Conservation (phyloP, 2,888 invertebrate species). For the Catonia carolina region DNA sequence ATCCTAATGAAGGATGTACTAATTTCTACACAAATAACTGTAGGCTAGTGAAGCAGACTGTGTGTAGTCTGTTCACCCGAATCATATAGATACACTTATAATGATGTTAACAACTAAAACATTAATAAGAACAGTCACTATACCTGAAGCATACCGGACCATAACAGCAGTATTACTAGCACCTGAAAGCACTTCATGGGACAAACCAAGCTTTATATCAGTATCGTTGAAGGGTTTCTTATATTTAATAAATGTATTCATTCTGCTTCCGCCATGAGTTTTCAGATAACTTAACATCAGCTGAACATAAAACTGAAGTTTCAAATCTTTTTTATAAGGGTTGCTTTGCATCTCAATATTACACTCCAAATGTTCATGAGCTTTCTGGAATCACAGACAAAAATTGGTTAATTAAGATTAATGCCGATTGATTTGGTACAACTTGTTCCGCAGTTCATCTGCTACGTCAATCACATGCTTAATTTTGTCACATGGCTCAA, state of each 20-base stretch:
- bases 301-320: slow-evolving; percentile 55
- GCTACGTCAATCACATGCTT: too few species aligned
- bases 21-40: too few species aligned
- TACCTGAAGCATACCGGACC: slow-evolving; percentile 33
- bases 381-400: slow-evolving; percentile 58
- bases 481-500: too few species aligned
- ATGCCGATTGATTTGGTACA: too few species aligned
- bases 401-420: too few species aligned
- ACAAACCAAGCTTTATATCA: slow-evolving; percentile 55
- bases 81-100: too few species aligned
- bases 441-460: too few species aligned
- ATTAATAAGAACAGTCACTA: too few species aligned
- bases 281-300: slow-evolving; percentile 55
- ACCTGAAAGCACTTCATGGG: slow-evolving; percentile 36
- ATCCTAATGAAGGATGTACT: too few species aligned
- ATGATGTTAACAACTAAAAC: too few species aligned
- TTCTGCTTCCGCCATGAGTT: slow-evolving; percentile 53
- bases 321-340: slow-evolving; percentile 49
- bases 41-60: too few species aligned
- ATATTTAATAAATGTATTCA: slow-evolving; percentile 57
- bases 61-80: too few species aligned
- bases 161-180: slow-evolving; percentile 22
- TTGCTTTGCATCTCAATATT: slow-evolving; percentile 63
- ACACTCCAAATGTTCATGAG: slow-evolving; percentile 63
- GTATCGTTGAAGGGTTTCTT: slow-evolving; percentile 59